These are phyloP conservation scores for Lineus longissimus DNA, from an alignment of 1,140 invertebrate species.

Conservation along the genomic window DNA sequence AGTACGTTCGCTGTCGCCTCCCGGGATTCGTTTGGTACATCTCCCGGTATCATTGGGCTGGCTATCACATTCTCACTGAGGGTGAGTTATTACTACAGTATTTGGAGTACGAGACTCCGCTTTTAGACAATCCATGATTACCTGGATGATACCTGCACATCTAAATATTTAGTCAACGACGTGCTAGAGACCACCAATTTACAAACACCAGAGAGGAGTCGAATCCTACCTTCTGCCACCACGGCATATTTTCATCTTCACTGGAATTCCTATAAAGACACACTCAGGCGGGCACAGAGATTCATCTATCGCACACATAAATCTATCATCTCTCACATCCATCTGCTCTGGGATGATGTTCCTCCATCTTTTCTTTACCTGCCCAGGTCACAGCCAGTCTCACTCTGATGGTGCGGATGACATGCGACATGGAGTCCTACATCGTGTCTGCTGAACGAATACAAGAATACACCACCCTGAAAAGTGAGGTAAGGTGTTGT, in stretches of 20 bases:
- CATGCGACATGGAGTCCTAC: slow-evolving; percentile 94
- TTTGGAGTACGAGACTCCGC: neutral
- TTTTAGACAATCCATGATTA: too few species aligned
- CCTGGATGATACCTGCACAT: too few species aligned
- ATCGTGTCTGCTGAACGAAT: slow-evolving; percentile 97
- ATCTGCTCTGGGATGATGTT: too few species aligned
- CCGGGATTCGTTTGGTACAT: slow-evolving; percentile 43
- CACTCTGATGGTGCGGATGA: slow-evolving; percentile 96
- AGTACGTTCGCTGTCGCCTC: slow-evolving; percentile 58
- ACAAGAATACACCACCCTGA: slow-evolving; percentile 88
- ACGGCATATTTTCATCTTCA: too few species aligned
- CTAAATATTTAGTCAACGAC: too few species aligned
- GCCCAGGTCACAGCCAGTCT: slow-evolving; percentile 74
- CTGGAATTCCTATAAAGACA: too few species aligned
- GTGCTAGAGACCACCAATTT: too few species aligned
- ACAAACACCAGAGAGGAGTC: too few species aligned
- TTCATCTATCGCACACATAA: too few species aligned
- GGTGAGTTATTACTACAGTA: slow-evolving; percentile 42
- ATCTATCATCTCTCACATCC: too few species aligned
- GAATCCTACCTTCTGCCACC: too few species aligned
- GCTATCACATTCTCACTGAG: slow-evolving; percentile 58
- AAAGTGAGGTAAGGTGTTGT: slow-evolving; percentile 53
- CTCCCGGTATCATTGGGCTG: slow-evolving; percentile 56
- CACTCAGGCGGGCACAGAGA: too few species aligned
- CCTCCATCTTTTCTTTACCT: neutral